Conservation (phyloP, 2,888 invertebrate genomes). For the Oegoconia quadripuncta region DNA sequence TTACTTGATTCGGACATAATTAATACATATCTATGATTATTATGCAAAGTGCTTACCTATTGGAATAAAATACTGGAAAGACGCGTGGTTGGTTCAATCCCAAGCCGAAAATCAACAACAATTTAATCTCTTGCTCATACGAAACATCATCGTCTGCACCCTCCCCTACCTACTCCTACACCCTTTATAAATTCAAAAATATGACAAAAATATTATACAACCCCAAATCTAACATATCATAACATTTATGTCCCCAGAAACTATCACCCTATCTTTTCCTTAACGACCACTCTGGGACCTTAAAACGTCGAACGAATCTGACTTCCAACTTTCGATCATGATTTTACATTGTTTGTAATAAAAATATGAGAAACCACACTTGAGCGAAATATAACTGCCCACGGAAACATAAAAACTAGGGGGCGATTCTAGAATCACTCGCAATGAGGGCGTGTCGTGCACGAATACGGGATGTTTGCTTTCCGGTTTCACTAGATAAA, state of each 20-base stretch:
- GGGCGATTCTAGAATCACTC: slow-evolving; percentile 39
- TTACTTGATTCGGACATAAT: too few relatives aligned
- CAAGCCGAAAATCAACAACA: too few relatives aligned
- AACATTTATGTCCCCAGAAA: slow-evolving; percentile 23
- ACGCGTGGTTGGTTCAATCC: too few relatives aligned
- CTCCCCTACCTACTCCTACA: too few relatives aligned
- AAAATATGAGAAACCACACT: slow-evolving; percentile 65
- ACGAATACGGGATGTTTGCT: slow-evolving; percentile 49
- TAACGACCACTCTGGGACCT: slow-evolving; percentile 36
- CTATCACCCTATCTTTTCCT: slow-evolving; percentile 29
- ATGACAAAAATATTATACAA: not conserved
- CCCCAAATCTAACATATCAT: slow-evolving; percentile 5
- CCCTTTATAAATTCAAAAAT: too few relatives aligned
- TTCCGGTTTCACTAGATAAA: slow-evolving; percentile 50
- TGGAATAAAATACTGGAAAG: too few relatives aligned
- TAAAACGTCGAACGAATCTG: slow-evolving; percentile 39
- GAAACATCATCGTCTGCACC: too few relatives aligned
- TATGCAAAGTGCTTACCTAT: too few relatives aligned
- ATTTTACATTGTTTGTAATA: slow-evolving; percentile 61
- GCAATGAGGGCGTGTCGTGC: slow-evolving; percentile 30
- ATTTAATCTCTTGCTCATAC: too few relatives aligned
- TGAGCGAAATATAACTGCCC: slow-evolving; percentile 61
- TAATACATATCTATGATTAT: too few relatives aligned
- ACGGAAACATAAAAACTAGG: slow-evolving; percentile 59
- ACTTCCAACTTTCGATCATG: slow-evolving; percentile 45